A percentile compares a stretch with the other conserved stretches of the same genome.
These are phyloP conservation scores for Cynoglossus semilaevis DNA, from an alignment of 2,113 vertebrate species.

Conservation along the genomic window DNA sequence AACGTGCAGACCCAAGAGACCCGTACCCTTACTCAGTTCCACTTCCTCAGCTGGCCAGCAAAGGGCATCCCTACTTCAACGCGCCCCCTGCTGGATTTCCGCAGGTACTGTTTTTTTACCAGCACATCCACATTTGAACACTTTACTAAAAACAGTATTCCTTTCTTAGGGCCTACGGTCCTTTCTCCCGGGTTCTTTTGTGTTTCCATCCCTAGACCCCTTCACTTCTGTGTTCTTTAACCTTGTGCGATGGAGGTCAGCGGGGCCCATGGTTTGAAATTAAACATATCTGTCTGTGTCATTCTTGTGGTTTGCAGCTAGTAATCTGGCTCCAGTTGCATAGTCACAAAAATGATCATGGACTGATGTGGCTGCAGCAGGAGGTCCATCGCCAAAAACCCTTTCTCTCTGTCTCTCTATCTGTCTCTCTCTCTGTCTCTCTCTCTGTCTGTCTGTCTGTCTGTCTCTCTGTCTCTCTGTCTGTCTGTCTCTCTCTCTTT, in stretches of 20 bases:
- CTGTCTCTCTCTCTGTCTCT: background rate
- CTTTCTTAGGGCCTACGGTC: background rate
- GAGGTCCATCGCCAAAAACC: constrained; percentile 39
- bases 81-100: constrained; percentile 94
- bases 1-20: constrained; percentile 97
- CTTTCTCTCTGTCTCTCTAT: background rate
- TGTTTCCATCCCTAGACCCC: background rate
- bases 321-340: constrained; percentile 91
- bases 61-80: constrained; percentile 92
- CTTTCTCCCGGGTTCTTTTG: too few species aligned
- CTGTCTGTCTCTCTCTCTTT: background rate
- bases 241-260: constrained; percentile 53
- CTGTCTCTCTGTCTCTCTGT: background rate
- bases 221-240: background rate
- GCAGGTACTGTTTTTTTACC: constrained; percentile 68
- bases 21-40: constrained; percentile 96
- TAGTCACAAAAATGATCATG: constrained; percentile 96
- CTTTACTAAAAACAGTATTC: background rate
- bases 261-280: constrained; percentile 50
- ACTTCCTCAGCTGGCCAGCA: constrained; percentile 98
- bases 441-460: background rate
- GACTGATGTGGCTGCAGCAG: constrained; percentile 84
- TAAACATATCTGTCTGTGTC: constrained; percentile 83
- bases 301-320: constrained; percentile 96
- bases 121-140: background rate